Evolutionary conservation across 2,888 invertebrate species (phyloP).

Genomic region (Idaea biselata): DNA sequence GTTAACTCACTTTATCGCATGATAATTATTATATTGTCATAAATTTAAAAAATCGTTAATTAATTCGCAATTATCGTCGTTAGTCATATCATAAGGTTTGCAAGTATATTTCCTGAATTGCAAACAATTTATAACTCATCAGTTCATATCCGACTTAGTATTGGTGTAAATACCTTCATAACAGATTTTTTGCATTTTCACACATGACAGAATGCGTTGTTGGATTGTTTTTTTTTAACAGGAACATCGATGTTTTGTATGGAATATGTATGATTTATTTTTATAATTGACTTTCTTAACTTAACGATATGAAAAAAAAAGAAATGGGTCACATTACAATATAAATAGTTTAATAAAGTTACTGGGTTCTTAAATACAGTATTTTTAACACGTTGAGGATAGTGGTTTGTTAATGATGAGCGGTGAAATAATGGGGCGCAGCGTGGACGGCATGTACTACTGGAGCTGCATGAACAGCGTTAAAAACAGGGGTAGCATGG

Average conservation of each 20-base stretch:
- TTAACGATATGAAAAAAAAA: constrained; percentile 6
- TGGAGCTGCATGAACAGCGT: constrained; percentile 22
- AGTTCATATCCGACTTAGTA: constrained; percentile 36
- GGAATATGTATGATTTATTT: not conserved
- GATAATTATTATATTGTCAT: no score
- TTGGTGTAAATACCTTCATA: constrained; percentile 20
- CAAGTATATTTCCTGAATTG: constrained; percentile 25
- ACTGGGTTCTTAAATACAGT: constrained; percentile 19
- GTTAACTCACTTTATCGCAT: no score
- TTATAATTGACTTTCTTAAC: no score
- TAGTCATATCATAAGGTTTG: not conserved
- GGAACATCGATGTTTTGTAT: not conserved
- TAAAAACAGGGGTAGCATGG: constrained; percentile 31
- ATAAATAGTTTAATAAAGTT: constrained; percentile 28
- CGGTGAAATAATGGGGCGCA: constrained; percentile 43
- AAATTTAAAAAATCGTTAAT: no score
- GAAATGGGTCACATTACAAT: constrained; percentile 13
- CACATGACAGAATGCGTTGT: constrained; percentile 26
- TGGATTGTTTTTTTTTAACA: not conserved
- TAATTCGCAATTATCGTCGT: no score
- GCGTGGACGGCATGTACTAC: constrained; percentile 33
- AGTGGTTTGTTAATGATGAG: constrained; percentile 50
- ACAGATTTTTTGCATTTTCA: not conserved
- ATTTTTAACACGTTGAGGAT: constrained; percentile 31
- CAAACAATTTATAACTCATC: constrained; percentile 50